These are phyloP conservation scores for Poeciliopsis infans DNA, from an alignment of 2,797 vertebrate genomes.

Conservation along the genomic window DNA sequence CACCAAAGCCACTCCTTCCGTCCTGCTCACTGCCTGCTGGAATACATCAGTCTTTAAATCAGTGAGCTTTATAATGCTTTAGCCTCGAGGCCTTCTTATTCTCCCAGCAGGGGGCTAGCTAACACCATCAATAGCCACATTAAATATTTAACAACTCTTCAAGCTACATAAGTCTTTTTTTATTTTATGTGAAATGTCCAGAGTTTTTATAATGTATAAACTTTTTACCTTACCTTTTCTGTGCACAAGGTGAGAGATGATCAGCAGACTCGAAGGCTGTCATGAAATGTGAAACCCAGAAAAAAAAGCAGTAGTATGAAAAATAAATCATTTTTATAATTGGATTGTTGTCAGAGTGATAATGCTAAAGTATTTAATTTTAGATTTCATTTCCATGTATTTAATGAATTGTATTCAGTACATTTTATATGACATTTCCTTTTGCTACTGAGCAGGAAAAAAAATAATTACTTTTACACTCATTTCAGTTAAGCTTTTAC, in stretches of 20 bases:
- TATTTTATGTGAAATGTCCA: constrained; percentile 17
- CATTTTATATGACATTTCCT: background rate
- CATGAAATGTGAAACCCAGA: background rate
- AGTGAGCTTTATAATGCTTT: constrained; percentile 28
- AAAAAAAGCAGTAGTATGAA: background rate
- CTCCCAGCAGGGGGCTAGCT: constrained; percentile 36
- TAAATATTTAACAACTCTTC: constrained; percentile 58
- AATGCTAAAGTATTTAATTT: background rate
- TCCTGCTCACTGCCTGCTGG: constrained; percentile 8
- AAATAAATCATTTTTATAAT: background rate
- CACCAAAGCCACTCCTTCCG: background rate
- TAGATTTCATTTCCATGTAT: background rate
- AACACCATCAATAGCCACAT: constrained; percentile 59
- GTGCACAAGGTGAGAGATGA: background rate
- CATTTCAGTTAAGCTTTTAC: background rate
- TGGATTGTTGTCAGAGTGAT: background rate
- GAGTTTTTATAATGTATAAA: constrained; percentile 23
- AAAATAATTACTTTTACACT: constrained; percentile 1
- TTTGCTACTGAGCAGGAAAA: background rate
- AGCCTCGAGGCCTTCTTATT: constrained; percentile 42
- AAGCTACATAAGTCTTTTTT: constrained; percentile 3
- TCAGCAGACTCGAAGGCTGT: background rate
- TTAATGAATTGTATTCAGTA: background rate
- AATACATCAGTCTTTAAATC: constrained; percentile 11
- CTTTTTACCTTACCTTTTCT: background rate